Base-by-base conservation (phyloP, 2,113 vertebrate species). In the Catharus minimus region DNA sequence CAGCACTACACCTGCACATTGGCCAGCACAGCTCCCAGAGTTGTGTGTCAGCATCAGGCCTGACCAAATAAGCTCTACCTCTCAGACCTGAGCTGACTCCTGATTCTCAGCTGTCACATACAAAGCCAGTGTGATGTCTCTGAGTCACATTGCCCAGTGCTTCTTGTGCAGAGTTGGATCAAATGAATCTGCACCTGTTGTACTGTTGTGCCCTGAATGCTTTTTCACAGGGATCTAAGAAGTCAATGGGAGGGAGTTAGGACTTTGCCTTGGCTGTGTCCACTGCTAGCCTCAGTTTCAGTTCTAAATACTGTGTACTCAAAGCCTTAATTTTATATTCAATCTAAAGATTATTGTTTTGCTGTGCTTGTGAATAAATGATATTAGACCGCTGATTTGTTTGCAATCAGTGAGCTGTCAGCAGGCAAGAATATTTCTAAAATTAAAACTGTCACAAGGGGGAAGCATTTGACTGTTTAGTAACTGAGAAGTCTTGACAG, bases 391-490 rank as follows among this genome's bases (percentile, higher is more conserved):
- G 1, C 24, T 68, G 80, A 36, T 94, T 53, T 75, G 30, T 95
- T 74, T 38, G 43, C 53, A 68, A 72, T 38, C 46, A 56, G 41
- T 56, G 52, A 81, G 61, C 52, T 88, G 86, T 53, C 16, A 81
- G 67, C 68, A 52, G 38, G 28, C n/a, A 95, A 61, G 36, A 65
- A 15, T 86, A 72, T 88, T 91, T 95, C 82, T 91, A 86, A 82
- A 91, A 81, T 93, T 90, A 88, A 47, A 88, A 68, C 82, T 94
- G 93, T 95, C 94, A 95, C 92, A 94, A 94, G 94, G 90, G 93
- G 94, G 92, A 93, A 86, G 76, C 93, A 95, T 95, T 93, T 91
- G 94, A 67, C 92, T 94, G 41, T 90, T 91, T 68, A 86, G 69
- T 83, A 86, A 57, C 69, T 64, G 38, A 64, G 47, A 38, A 80